Conservation (phyloP, 2,888 invertebrate species). For the Caenorhabditis imperialis region DNA sequence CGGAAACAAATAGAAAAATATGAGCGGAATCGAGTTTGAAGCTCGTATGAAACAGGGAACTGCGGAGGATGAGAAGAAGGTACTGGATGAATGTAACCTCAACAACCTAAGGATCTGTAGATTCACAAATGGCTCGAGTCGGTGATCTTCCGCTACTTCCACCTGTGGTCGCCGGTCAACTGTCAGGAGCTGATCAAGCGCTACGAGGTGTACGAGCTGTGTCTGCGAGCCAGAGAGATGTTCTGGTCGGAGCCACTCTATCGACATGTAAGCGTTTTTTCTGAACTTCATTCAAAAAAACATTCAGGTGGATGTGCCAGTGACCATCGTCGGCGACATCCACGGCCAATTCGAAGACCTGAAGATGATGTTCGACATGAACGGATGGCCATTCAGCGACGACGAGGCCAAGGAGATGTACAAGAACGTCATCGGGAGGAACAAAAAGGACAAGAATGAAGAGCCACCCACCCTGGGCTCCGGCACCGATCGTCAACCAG, state of each 20-base stretch:
- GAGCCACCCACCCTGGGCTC: conserved; percentile 18
- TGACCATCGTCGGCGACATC: conserved; percentile 98
- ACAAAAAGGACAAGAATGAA: conserved; percentile 14
- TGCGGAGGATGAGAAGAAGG: conserved; percentile 36
- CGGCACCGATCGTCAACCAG: conserved; percentile 42
- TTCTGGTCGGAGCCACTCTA: conserved; percentile 66
- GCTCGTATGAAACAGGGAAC: conserved; percentile 25
- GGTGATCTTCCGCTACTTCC: conserved; percentile 52
- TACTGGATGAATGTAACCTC: not conserved
- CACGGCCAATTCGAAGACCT: conserved; percentile 89
- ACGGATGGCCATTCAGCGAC: conserved; percentile 62
- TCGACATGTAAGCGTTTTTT: conserved; percentile 20
- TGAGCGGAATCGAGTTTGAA: conserved; percentile 36
- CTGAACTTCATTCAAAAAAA: no score
- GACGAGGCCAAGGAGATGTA: conserved; percentile 57
- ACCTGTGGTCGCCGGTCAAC: conserved; percentile 62
- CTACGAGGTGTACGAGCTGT: conserved; percentile 69
- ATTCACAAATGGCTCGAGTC: conserved; percentile 56
- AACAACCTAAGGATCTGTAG: conserved; percentile 22
- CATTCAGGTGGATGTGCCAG: conserved; percentile 89
- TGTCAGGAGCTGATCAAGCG: conserved; percentile 66
- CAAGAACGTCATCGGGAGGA: conserved; percentile 13
- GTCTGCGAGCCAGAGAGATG: conserved; percentile 68
- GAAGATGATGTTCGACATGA: conserved; percentile 67
- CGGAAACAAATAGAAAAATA: conserved; percentile 12